Evolutionary conservation across 2,797 vertebrate genomes (phyloP).

Genomic region (Phalanger gymnotis): DNA sequence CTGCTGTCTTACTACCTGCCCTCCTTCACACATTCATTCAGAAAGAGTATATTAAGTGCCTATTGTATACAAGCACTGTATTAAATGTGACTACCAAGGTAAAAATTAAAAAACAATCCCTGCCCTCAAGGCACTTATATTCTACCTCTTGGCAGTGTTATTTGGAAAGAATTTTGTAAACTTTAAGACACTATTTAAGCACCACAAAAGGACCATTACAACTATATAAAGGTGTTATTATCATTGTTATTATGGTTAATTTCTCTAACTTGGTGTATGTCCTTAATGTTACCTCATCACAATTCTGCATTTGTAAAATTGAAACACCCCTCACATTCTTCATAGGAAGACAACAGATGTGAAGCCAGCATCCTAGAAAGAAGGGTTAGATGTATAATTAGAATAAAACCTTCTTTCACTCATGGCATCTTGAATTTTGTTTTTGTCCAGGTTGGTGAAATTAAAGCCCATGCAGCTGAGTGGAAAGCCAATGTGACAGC

Average conservation of each 20-base stretch:
- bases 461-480: constrained; percentile 97
- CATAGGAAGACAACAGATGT: background rate
- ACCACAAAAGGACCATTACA: background rate
- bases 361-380: background rate
- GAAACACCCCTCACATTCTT: background rate
- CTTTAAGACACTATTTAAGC: background rate
- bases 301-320: background rate
- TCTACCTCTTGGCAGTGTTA: background rate
- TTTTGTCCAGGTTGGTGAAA: constrained; percentile 93
- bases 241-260: background rate
- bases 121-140: background rate
- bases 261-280: background rate
- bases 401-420: background rate
- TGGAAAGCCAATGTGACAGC: constrained; percentile 98
- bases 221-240: background rate
- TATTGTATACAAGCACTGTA: background rate
- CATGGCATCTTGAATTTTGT: background rate
- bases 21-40: background rate
- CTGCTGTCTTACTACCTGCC: background rate
- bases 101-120: background rate
- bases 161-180: background rate
- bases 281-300: background rate
- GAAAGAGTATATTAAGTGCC: background rate
- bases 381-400: fast-evolving
- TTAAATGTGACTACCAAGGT: background rate